Percentiles rank a stretch among this genome's conserved stretches.
phyloP scores from a whole-genome alignment of 1,140 invertebrate genomes.

The Prorops nasuta region DNA sequence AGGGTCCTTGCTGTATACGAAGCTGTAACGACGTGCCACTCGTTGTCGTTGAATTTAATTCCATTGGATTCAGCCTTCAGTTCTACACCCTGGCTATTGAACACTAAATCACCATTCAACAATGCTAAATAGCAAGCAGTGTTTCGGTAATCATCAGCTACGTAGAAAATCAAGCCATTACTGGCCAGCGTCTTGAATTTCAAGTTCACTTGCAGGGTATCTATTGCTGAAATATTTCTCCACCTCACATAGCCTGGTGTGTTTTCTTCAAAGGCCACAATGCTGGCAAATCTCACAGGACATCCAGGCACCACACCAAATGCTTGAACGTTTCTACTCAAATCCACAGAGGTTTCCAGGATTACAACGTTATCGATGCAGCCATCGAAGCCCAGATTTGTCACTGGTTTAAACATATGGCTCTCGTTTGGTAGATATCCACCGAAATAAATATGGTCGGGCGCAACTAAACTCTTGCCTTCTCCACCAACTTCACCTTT shows the following conservation, averaged over 20 bases:
- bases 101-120: conserved; percentile 66
- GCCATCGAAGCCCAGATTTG: conserved; percentile 82
- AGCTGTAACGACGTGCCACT: conserved; percentile 91
- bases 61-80: conserved; percentile 60
- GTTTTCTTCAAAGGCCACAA: conserved; percentile 63
- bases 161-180: conserved; percentile 78
- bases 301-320: conserved; percentile 84
- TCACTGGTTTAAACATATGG: conserved; percentile 66
- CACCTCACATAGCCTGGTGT: conserved; percentile 66
- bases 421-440: conserved; percentile 68
- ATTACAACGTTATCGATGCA: conserved; percentile 87
- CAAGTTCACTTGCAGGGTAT: conserved; percentile 74
- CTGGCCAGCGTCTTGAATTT: conserved; percentile 83
- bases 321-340: conserved; percentile 74
- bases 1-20: conserved; percentile 66
- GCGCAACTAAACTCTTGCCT: conserved; percentile 54
- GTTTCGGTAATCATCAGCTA: conserved; percentile 64
- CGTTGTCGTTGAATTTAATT: conserved; percentile 77
- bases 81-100: conserved; percentile 68
- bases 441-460: conserved; percentile 82
- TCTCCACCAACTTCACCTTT: conserved; percentile 42
- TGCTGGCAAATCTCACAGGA: conserved; percentile 66
- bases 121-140: conserved; percentile 69
- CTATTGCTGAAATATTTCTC: conserved; percentile 59
- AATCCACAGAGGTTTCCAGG: conserved; percentile 70